A percentile compares a stretch with the other conserved stretches of the same genome.
phyloP scores from a whole-genome alignment of 2,888 invertebrate species.

The Andrena hattorfiana region DNA sequence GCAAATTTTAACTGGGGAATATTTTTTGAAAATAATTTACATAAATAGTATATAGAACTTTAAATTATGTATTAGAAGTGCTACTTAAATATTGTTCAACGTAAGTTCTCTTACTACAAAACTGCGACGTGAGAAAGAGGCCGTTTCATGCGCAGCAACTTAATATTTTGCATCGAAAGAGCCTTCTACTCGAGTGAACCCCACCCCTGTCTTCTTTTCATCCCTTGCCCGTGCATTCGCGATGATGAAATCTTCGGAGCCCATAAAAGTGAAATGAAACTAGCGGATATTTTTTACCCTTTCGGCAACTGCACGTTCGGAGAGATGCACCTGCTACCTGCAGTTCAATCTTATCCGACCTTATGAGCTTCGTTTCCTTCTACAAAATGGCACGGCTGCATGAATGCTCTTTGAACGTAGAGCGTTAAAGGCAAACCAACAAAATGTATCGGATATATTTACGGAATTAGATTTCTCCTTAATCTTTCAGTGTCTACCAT shows the following conservation, averaged over 20 bases:
- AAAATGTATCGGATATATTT: not conserved
- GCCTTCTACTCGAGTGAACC: conserved; percentile 56
- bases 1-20: not conserved
- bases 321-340: conserved; percentile 44
- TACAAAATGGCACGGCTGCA: not conserved
- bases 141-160: conserved; percentile 49
- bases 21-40: not conserved
- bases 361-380: conserved; percentile 2
- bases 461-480: not conserved
- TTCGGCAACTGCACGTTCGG: conserved; percentile 12
- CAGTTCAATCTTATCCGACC: conserved; percentile 34
- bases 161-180: conserved; percentile 61
- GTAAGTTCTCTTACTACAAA: not conserved
- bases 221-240: conserved; percentile 6
- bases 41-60: no score
- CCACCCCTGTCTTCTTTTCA: conserved; percentile 23
- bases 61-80: not conserved
- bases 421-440: not conserved
- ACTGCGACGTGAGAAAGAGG: not conserved
- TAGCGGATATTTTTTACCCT: conserved; percentile 56
- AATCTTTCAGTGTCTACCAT: not conserved
- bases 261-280: conserved; percentile 64
- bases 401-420: not conserved
- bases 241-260: conserved; percentile 67
- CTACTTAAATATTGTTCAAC: not conserved